Conservation (phyloP, 1,140 invertebrate species). For the Hycleus phaleratus region DNA sequence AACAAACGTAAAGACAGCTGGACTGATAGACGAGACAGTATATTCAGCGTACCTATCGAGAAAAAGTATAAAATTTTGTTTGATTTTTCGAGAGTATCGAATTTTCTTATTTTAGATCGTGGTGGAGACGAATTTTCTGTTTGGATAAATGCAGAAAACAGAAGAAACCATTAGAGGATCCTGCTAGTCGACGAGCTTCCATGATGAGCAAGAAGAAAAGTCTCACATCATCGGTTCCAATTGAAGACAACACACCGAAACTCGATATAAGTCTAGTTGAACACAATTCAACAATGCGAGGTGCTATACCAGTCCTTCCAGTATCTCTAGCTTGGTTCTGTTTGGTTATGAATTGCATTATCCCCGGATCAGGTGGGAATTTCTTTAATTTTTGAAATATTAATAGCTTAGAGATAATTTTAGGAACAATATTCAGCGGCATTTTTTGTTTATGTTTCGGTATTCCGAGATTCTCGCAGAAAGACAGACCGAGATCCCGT, state of each 20-base stretch:
- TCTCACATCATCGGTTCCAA: slow-evolving; percentile 46
- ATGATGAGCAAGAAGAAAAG: slow-evolving; percentile 54
- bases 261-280: slow-evolving; percentile 68
- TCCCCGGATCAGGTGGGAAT: slow-evolving; percentile 74
- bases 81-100: neutral
- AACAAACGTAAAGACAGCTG: slow-evolving; percentile 35
- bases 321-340: slow-evolving; percentile 76
- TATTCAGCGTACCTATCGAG: slow-evolving; percentile 19
- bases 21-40: slow-evolving; percentile 39
- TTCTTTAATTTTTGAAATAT: neutral
- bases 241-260: slow-evolving; percentile 71
- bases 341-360: slow-evolving; percentile 72
- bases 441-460: slow-evolving; percentile 82
- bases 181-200: slow-evolving; percentile 48
- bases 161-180: slow-evolving; percentile 33
- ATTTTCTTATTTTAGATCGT: too few relatives aligned
- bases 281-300: slow-evolving; percentile 74
- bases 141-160: slow-evolving; percentile 38
- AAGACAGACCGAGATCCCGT: slow-evolving; percentile 60
- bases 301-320: slow-evolving; percentile 82
- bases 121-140: slow-evolving; percentile 32
- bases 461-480: slow-evolving; percentile 72
- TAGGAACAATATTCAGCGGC: slow-evolving; percentile 83
- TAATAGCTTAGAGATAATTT: neutral
- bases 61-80: neutral